Percentiles rank a stretch among this genome's conserved stretches.
Conservation (phyloP, 2,888 invertebrate genomes). For the Sericinus montela region DNA sequence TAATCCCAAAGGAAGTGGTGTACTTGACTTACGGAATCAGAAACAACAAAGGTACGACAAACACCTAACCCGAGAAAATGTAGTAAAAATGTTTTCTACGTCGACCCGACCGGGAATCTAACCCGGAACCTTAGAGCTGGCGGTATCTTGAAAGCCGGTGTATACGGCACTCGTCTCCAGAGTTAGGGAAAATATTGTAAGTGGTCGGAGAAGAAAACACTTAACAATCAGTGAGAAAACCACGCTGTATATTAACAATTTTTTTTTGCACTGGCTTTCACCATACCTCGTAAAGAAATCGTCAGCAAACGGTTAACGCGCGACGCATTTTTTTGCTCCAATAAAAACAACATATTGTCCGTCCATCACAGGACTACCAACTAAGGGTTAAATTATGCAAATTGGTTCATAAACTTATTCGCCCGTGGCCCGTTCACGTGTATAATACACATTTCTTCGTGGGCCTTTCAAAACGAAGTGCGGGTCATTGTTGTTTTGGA, state of each 20-base stretch:
- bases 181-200: too few relatives aligned
- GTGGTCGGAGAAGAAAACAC: too few relatives aligned
- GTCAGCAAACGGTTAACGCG: slow-evolving; percentile 51
- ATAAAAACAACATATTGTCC: slow-evolving; percentile 50
- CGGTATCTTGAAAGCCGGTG: too few relatives aligned
- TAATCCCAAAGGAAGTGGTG: too few relatives aligned
- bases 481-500: slow-evolving; percentile 4
- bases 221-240: neutral
- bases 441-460: slow-evolving; percentile 21
- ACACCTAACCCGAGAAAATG: too few relatives aligned
- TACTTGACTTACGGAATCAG: too few relatives aligned
- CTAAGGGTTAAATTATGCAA: slow-evolving; percentile 75
- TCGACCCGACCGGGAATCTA: too few relatives aligned
- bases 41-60: too few relatives aligned
- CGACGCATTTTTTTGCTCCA: slow-evolving; percentile 58
- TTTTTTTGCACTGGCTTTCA: slow-evolving; percentile 44
- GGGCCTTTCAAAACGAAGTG: slow-evolving; percentile 22
- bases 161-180: too few relatives aligned
- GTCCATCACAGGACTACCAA: slow-evolving; percentile 40
- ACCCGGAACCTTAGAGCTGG: too few relatives aligned
- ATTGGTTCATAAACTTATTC: slow-evolving; percentile 52
- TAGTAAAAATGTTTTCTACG: too few relatives aligned
- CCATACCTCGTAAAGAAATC: slow-evolving; percentile 39
- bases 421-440: slow-evolving; percentile 19
- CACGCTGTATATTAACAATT: slow-evolving; percentile 1